These are phyloP conservation scores for Muricea muricata DNA, from an alignment of 92 coral and sea anemone genomes.

Conservation along the genomic window DNA sequence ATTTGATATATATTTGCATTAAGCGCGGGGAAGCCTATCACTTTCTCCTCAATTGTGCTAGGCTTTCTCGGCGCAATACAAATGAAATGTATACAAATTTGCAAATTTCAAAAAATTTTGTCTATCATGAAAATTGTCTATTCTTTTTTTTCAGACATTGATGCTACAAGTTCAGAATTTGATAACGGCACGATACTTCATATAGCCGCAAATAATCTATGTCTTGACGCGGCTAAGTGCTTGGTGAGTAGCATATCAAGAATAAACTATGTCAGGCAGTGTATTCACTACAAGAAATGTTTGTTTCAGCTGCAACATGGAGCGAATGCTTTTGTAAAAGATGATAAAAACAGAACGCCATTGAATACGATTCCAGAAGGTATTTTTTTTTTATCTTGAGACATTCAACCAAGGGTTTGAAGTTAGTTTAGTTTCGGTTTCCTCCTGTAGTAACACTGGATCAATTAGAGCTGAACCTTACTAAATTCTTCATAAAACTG, in stretches of 20 bases:
- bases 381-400: slow-evolving; percentile 22
- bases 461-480: background rate
- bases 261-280: background rate
- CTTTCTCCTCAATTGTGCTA: too few relatives aligned
- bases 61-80: too few relatives aligned
- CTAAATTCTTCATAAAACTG: background rate
- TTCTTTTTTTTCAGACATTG: slow-evolving; percentile 70
- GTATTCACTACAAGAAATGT: background rate
- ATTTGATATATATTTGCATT: too few relatives aligned
- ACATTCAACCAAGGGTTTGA: background rate
- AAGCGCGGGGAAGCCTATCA: too few relatives aligned
- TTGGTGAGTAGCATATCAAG: slow-evolving; percentile 63
- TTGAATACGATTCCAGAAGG: slow-evolving; percentile 89
- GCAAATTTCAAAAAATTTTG: too few relatives aligned
- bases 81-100: too few relatives aligned
- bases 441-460: background rate
- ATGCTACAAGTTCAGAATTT: slow-evolving; percentile 88
- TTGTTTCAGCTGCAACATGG: slow-evolving; percentile 85
- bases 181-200: slow-evolving; percentile 94
- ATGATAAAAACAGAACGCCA: slow-evolving; percentile 84
- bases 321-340: slow-evolving; percentile 83
- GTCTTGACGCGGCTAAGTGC: slow-evolving; percentile 92
- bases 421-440: background rate
- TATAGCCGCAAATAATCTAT: slow-evolving; percentile 87
- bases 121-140: too few relatives aligned